Percentiles rank a stretch among this genome's conserved stretches.
These are phyloP conservation scores for Morone saxatilis DNA, from an alignment of 2,113 vertebrate species.

Conservation along the genomic window DNA sequence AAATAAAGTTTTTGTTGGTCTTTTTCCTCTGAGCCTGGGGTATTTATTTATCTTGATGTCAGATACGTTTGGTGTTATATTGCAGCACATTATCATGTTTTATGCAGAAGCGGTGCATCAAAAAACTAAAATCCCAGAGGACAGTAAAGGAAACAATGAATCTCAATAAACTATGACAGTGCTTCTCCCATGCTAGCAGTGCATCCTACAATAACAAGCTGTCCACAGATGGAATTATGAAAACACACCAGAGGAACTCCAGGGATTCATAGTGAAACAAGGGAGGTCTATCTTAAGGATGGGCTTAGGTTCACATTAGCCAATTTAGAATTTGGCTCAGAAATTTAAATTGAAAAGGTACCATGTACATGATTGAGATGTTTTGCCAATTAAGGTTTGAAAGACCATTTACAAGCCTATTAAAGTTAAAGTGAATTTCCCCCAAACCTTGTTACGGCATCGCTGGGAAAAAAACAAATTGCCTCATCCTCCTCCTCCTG, in stretches of 20 bases:
- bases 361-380: neutral
- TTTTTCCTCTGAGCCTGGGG: neutral
- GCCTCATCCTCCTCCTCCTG: no score
- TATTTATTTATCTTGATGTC: slow-evolving; percentile 11
- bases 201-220: slow-evolving; percentile 33
- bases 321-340: neutral
- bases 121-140: slow-evolving; percentile 40
- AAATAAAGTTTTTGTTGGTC: slow-evolving; percentile 26
- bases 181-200: slow-evolving; percentile 35
- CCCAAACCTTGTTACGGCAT: neutral
- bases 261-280: slow-evolving; percentile 22
- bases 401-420: neutral
- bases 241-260: slow-evolving; percentile 30
- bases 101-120: neutral
- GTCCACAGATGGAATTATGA: slow-evolving; percentile 24
- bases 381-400: neutral
- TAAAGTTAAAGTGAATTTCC: neutral
- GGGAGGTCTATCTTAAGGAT: neutral
- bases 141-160: slow-evolving; percentile 36
- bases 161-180: slow-evolving; percentile 18
- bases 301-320: neutral
- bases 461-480: neutral
- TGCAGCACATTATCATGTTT: slow-evolving; percentile 6
- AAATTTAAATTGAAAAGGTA: neutral
- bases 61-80: neutral